Percentiles rank a stretch among this genome's conserved stretches.
Evolutionary conservation across 2,797 vertebrate genomes (phyloP).

Genomic region (Sebastes itinus): DNA sequence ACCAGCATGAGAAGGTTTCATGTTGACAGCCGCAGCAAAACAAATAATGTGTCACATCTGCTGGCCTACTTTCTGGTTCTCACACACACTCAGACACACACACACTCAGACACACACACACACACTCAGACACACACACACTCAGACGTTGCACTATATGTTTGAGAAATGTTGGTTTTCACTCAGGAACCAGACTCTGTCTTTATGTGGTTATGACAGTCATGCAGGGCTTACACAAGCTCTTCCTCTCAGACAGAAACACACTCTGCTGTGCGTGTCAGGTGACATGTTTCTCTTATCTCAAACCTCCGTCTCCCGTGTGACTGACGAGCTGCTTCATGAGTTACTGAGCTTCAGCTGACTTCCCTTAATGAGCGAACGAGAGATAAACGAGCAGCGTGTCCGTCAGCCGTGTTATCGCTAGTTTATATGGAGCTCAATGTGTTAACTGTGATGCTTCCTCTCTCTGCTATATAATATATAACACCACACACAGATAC

Average conservation of each 20-base stretch:
- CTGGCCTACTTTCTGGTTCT: background rate
- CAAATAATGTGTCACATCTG: background rate
- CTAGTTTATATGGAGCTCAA: background rate
- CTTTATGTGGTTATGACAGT: slow-evolving; percentile 21
- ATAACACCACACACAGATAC: too few species aligned
- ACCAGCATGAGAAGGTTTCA: background rate
- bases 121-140: background rate
- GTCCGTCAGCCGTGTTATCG: background rate
- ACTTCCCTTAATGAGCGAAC: too few species aligned
- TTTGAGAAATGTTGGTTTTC: background rate
- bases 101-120: too few species aligned
- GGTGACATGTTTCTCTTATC: background rate
- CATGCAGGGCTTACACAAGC: background rate
- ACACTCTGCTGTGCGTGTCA: background rate
- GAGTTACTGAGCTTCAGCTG: background rate
- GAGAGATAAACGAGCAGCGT: too few species aligned
- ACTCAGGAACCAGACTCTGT: background rate
- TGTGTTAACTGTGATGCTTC: background rate
- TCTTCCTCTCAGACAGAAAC: background rate
- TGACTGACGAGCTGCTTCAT: background rate
- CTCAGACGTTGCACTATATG: background rate
- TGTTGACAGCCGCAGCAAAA: background rate
- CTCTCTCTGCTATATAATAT: background rate
- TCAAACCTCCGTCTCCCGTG: background rate
- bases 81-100: too few species aligned